Evolutionary conservation across 2,888 invertebrate genomes (phyloP).

Genomic region (Agrotis segetum): DNA sequence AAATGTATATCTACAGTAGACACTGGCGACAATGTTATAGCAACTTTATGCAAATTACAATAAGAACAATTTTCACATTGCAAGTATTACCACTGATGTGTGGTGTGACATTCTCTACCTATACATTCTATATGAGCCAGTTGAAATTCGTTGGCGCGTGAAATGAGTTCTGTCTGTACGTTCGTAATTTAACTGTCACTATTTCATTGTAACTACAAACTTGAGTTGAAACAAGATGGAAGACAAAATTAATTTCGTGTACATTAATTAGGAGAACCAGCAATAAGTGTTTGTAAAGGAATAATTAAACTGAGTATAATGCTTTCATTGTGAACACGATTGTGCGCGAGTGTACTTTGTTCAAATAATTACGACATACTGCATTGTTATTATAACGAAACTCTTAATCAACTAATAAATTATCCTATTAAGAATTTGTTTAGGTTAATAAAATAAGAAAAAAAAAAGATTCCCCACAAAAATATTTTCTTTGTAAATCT

Average conservation of each 20-base stretch:
- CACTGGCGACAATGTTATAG: not conserved
- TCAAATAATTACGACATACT: not conserved
- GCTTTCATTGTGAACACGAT: conserved; percentile 25
- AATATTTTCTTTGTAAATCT: not conserved
- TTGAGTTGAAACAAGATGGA: conserved; percentile 26
- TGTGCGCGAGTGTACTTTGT: conserved; percentile 21
- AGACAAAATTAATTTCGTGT: conserved; percentile 35
- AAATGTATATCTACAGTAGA: not conserved
- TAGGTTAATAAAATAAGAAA: too few species aligned
- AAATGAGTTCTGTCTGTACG: conserved; percentile 37
- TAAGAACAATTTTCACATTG: not conserved
- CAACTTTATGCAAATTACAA: not conserved
- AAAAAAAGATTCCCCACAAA: not conserved
- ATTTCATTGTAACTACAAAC: conserved; percentile 23
- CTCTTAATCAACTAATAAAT: not conserved
- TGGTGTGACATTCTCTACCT: not conserved
- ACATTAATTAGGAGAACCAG: conserved; percentile 37
- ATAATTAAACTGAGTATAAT: conserved; percentile 24
- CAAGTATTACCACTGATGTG: not conserved
- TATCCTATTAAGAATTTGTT: too few species aligned
- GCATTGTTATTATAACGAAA: not conserved
- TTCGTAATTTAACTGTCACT: conserved; percentile 28
- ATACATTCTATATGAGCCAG: conserved; percentile 16
- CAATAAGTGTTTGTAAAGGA: conserved; percentile 35
- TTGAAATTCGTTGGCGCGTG: conserved; percentile 35